Conservation (phyloP, 2,797 vertebrate genomes). For the Peromyscus attwateri region DNA sequence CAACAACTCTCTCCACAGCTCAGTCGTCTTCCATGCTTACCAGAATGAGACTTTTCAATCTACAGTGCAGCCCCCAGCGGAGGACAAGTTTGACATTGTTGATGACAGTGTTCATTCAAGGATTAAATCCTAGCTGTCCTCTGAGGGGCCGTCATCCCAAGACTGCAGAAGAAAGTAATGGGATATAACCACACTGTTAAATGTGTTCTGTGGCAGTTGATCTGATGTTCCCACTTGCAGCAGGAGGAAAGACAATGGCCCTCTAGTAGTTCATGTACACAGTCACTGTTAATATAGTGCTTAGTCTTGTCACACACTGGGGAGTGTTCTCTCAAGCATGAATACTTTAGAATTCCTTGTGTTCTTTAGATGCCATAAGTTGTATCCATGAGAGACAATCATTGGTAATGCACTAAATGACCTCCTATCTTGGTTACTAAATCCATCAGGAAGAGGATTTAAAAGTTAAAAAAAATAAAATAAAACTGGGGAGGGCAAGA, state of each 20-base stretch:
- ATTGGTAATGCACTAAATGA: background rate
- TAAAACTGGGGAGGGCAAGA: background rate
- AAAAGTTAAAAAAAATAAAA: background rate
- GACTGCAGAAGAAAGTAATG: too few relatives aligned
- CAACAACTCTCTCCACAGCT: slow-evolving; percentile 47
- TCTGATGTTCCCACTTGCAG: background rate
- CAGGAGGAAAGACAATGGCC: background rate
- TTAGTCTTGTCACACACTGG: background rate
- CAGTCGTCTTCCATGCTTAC: background rate
- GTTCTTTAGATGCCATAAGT: background rate
- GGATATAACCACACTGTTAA: background rate
- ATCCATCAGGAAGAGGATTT: background rate
- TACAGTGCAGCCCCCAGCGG: background rate
- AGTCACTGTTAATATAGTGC: background rate
- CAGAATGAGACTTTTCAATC: background rate
- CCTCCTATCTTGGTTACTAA: background rate
- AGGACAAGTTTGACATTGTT: slow-evolving; percentile 46
- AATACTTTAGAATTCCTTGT: background rate
- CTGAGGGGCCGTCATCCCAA: background rate
- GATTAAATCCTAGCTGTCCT: background rate
- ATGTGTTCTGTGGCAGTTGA: background rate
- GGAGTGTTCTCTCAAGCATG: background rate
- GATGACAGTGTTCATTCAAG: slow-evolving; percentile 29
- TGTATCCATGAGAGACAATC: background rate
- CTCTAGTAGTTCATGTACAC: background rate